Conservation (phyloP, 1,140 invertebrate genomes). For the Maniola jurtina region DNA sequence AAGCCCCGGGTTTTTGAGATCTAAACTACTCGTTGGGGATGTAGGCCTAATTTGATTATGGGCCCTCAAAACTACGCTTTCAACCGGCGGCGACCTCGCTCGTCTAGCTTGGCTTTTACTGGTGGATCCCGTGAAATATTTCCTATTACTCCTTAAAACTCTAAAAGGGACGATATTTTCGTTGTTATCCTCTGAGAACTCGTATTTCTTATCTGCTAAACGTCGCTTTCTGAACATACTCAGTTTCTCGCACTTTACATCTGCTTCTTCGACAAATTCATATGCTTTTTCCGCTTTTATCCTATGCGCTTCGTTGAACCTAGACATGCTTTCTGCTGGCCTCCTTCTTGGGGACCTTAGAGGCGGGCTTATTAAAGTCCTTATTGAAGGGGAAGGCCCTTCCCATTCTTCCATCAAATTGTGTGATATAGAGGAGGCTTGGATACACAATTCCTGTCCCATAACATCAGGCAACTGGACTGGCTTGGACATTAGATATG, state of each 20-base stretch:
- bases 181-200: constrained; percentile 91
- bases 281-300: constrained; percentile 87
- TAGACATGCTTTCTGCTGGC: constrained; percentile 74
- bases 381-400: constrained; percentile 71
- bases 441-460: constrained; percentile 75
- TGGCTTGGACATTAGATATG: constrained; percentile 62
- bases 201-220: constrained; percentile 94
- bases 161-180: constrained; percentile 91
- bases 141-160: constrained; percentile 76
- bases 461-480: constrained; percentile 72
- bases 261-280: constrained; percentile 90
- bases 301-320: constrained; percentile 79
- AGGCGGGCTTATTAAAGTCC: constrained; percentile 74
- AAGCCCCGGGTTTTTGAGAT: constrained; percentile 51
- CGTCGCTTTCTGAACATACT: constrained; percentile 89
- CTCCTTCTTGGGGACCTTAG: constrained; percentile 68
- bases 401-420: constrained; percentile 77
- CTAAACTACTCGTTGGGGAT: constrained; percentile 54
- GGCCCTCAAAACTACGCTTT: constrained; percentile 65
- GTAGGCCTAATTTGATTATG: constrained; percentile 73
- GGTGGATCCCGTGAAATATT: constrained; percentile 71
- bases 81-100: constrained; percentile 69
- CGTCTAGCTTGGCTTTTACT: constrained; percentile 52
- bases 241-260: constrained; percentile 89
- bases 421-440: constrained; percentile 73